Conservation (phyloP, 2,888 invertebrate genomes). For the Lycophotia porphyrea region DNA sequence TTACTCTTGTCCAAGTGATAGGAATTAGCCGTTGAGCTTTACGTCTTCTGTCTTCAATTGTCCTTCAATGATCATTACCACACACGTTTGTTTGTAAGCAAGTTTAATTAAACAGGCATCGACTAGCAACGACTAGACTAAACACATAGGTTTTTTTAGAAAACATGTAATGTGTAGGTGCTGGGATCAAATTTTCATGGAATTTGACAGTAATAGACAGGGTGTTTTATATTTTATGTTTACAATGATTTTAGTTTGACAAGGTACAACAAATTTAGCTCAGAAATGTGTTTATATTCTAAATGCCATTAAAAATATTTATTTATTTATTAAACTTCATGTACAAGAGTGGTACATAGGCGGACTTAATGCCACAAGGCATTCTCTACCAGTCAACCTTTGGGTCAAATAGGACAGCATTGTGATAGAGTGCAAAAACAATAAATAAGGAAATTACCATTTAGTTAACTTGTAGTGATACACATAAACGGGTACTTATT, state of each 20-base stretch:
- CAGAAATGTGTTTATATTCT: not conserved
- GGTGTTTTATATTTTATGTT: not conserved
- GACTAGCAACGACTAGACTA: constrained; percentile 29
- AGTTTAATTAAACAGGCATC: constrained; percentile 24
- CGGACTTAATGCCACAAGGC: too few relatives aligned
- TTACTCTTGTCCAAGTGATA: not conserved
- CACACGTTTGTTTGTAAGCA: constrained; percentile 12
- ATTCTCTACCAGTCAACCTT: too few relatives aligned
- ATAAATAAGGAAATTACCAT: too few relatives aligned
- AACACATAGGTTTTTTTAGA: constrained; percentile 23
- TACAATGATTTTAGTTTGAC: not conserved
- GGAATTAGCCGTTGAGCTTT: not conserved
- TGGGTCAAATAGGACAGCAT: too few relatives aligned
- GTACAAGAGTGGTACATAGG: too few relatives aligned
- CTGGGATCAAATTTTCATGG: constrained; percentile 3
- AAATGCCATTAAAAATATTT: not conserved
- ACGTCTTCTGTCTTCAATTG: not conserved
- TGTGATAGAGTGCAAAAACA: too few relatives aligned
- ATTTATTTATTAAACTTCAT: too few relatives aligned
- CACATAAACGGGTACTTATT: too few relatives aligned
- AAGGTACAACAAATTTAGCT: not conserved
- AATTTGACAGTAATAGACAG: constrained; percentile 18
- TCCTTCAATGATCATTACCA: constrained; percentile 38
- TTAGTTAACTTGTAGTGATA: too few relatives aligned
- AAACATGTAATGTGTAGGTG: not conserved